Base-by-base conservation (phyloP, 2,888 invertebrate genomes). In the Latrodectus elegans region DNA sequence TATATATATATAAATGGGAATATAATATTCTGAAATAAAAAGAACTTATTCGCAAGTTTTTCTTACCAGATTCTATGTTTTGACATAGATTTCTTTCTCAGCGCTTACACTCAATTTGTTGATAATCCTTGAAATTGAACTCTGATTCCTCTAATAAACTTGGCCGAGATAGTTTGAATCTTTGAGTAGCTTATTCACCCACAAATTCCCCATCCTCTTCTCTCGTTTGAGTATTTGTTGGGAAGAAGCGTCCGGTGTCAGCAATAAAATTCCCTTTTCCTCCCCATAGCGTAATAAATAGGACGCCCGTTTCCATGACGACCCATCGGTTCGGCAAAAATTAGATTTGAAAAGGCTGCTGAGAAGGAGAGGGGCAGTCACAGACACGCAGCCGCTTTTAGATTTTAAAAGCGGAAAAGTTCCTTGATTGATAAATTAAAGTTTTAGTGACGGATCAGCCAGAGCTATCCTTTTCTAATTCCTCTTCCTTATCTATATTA, bases 321-420 rank as follows among this genome's bases (percentile, higher is more conserved):
- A 84, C 84, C 65, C 22, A 12, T 52, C 26, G 52, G 26, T 65
- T 77, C 84, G 77, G 77, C 60, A 84, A 77, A 84, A 84, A 84
- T 84, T 84, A 84, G 84, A 77, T 84, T 84, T 77, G 77, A 84
- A 70, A 49, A 76, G 72, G 77, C 72, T 71, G 84, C 84, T 84
- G 76, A 64, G 64, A 38, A 22, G 68, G 38, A 53, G 49, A n/a
- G 49, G 52, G 14, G 74, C 26, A 52, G 72, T 38, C 73, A 75
- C n/a, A 60, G 74, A 55, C 60, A 22, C 55, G 51, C 51, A 14
- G 71, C 26, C 71, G 68, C 68, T 17, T 77, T 84, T 84, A 51
- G 77, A 60, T 75, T 81, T 76, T 76, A 76, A 83, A 76, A 70
- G 76, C 76, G 70, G 83, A 60, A 83, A 76, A 76, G 76, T 73